Evolutionary conservation across 2,113 vertebrate genomes (phyloP), one percentile per base, ranked within the genome.

Genomic region (Gallinago paraguaiae): DNA sequence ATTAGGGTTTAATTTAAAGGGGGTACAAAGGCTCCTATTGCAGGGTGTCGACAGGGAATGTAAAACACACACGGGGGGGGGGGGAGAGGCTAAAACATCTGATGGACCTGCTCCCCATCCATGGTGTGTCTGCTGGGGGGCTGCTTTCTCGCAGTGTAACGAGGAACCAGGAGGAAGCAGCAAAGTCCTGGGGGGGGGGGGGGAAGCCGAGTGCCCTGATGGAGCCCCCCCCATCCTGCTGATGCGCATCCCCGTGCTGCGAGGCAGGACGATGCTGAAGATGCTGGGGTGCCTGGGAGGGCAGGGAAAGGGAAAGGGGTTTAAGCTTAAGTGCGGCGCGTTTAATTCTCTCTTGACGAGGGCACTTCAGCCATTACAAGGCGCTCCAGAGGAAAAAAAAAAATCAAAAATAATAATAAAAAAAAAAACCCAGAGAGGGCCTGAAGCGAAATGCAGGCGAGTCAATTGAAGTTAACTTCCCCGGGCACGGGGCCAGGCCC

Each of bases 381-480:
- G 81, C 3, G 22, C 91, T 89, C 70, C 61, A 90, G 89, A 82
- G 39, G 39, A 39, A 39, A 39, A 95, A 39, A 39, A 39, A 39
- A 11, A 39, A 39, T 39, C 5, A 45, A 45, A 45, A 45, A 45
- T 17, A 45, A 45, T 17, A 45, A 13, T 15, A 43, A 6, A 16
- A 15, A 43, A 43, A 46, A 20, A 20, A 95, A 97, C 80, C 57
- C 86, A 63, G 93, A 86, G 81, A 91, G 69, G 89, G 86, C 92
- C 84, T 51, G 86, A 43, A 93, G 93, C 54, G 0, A 95, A 93
- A 91, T 82, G 53, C 61, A 63, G 87, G 53, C 1, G 56, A 95
- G 90, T 89, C 92, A 94, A 94, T 71, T 93, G 93, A 87, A 94
- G 94, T 92, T 88, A 97, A 95, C 77, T 91, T 97, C 65, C 39